Evolutionary conservation across 2,888 invertebrate species (phyloP), one percentile per base, ranked within the genome.

Genomic region (Adelognathus sp.): DNA sequence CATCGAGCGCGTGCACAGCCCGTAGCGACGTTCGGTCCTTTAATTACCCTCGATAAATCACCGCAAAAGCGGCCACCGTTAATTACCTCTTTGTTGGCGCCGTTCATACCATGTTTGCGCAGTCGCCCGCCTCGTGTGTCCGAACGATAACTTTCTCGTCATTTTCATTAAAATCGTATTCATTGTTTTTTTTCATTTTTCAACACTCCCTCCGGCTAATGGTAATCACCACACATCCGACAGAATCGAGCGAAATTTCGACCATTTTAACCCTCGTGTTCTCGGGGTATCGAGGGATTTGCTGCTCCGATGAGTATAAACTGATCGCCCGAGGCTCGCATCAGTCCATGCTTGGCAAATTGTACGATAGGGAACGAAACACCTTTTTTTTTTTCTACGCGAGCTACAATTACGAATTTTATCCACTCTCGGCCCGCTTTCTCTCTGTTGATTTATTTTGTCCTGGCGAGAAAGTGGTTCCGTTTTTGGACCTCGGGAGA

Each of bases 21-120:
- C 86, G 86, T 73, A 81, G 83, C 86, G 89, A 89, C 89, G 82
- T 85, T 83, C 80, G 84, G 82, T 82, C 86, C 86, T 89, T 89
- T 90, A 88, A 90, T 90, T 90, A 88, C 88, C 83, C 64, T 72
- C 84, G 81, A 86, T 88, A 88, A 87, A 88, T 88, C 86, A 87
- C 81, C 69, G 67, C 60, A 77, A 75, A 75, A 67, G 58, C 75
- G 67, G 29, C 54, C 36, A 39, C 29, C 50, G 58, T 75, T 78
- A 74, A 71, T 81, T 75, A 67, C 63, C 63, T 71, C 67, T 72
- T 71, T 71, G 71, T 75, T 56, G 39, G 60, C 69, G 46, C 11
- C 41, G 61, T 52, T 36, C 52, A 56, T 41, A 58, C 63, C 39
- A 11, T 56, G 27, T 46, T 66, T 44, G 31, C n/a, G 2, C 21